Evolutionary conservation across 2,113 vertebrate genomes (phyloP).

Genomic region (human (Homo sapiens)): GRCh38 chr13:38758001-38758500

Average conservation of each 20-base stretch:
- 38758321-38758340: not conserved
- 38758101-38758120: not conserved
- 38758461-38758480: not conserved
- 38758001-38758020: not conserved
- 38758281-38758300: conserved; percentile 13
- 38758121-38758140: not conserved
- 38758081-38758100: not conserved
- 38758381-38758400: not conserved
- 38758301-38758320: not conserved
- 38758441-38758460: not conserved
- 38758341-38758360: not conserved
- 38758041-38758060: not conserved
- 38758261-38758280: not conserved
- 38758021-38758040: not conserved
- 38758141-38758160: not conserved
- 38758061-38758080: not conserved
- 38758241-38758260: not conserved
- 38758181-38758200: not conserved
- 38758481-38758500: accelerated
- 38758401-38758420: conserved; percentile 10
- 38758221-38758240: not conserved
- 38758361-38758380: not conserved
- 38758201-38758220: not conserved
- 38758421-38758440: not conserved
- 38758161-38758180: not conserved